Conservation (phyloP, 2,888 invertebrate genomes). For the Tetrapedia diversipes region DNA sequence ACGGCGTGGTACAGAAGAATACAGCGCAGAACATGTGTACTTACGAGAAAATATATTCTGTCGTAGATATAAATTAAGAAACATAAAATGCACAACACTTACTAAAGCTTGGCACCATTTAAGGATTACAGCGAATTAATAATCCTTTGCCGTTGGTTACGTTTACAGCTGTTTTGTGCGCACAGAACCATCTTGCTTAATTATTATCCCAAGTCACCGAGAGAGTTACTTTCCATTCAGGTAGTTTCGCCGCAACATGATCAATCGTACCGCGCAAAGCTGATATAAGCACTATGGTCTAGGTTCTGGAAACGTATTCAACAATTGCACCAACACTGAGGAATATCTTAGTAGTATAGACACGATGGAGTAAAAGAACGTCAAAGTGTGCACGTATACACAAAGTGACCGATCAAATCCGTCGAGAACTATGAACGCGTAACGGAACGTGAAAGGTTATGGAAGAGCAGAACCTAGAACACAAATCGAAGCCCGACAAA, state of each 20-base stretch:
- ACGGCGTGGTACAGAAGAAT: not conserved
- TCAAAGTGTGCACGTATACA: not conserved
- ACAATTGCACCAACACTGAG: slow-evolving; percentile 42
- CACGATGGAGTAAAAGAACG: not conserved
- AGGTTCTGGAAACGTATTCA: slow-evolving; percentile 45
- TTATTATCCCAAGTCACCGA: slow-evolving; percentile 51
- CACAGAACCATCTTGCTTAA: slow-evolving; percentile 54
- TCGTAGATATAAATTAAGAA: slow-evolving; percentile 1
- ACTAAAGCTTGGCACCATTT: slow-evolving; percentile 45
- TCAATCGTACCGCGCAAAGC: slow-evolving; percentile 59
- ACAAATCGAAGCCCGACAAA: not conserved
- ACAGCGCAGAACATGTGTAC: not conserved
- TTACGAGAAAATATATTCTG: not conserved
- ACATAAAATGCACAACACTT: slow-evolving; percentile 48
- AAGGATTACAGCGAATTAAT: slow-evolving; percentile 47
- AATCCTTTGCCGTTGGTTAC: slow-evolving; percentile 37
- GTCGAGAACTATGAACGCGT: slow-evolving; percentile 11
- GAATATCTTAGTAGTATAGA: not conserved
- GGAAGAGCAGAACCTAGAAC: slow-evolving; percentile 6
- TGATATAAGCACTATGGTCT: slow-evolving; percentile 48
- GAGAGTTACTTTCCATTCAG: slow-evolving; percentile 65
- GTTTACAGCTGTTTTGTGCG: slow-evolving; percentile 39
- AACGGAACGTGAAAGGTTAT: slow-evolving; percentile 42
- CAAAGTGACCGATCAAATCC: slow-evolving; percentile 14
- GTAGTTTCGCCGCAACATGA: slow-evolving; percentile 57